Conservation (phyloP, 2,888 invertebrate species). For the Elegia similella region DNA sequence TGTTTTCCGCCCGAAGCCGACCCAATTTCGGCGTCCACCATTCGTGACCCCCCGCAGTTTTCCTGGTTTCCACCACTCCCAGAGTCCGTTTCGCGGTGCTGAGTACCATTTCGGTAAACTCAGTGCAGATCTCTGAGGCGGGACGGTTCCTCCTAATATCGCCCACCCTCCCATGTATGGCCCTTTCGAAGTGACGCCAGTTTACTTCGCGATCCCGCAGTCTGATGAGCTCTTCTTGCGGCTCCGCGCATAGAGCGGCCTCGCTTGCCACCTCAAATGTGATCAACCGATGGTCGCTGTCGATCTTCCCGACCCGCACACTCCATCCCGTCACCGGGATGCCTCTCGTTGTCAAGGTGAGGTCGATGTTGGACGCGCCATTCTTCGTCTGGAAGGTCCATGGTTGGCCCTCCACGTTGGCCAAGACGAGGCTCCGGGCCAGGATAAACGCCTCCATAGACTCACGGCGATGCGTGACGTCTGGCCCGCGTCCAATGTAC, state of each 20-base stretch:
- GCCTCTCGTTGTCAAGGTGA: slow-evolving; percentile 24
- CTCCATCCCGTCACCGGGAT: slow-evolving; percentile 20
- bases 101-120: neutral
- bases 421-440: slow-evolving; percentile 11
- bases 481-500: slow-evolving; percentile 22
- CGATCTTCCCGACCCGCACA: neutral
- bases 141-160: neutral
- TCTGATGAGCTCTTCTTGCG: neutral
- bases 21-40: neutral
- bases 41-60: neutral
- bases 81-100: slow-evolving; percentile 2
- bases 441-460: slow-evolving; percentile 26
- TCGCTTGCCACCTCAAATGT: slow-evolving; percentile 1
- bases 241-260: neutral
- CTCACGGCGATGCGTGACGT: slow-evolving; percentile 15
- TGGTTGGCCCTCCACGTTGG: slow-evolving; percentile 22
- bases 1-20: neutral
- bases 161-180: slow-evolving; percentile 11
- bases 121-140: neutral
- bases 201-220: slow-evolving; percentile 12
- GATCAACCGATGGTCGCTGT: slow-evolving; percentile 6
- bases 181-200: slow-evolving; percentile 17
- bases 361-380: slow-evolving; percentile 32
- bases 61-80: neutral
- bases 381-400: slow-evolving; percentile 25